These are phyloP conservation scores for Gonatopus flavifemur DNA, from an alignment of 1,140 invertebrate genomes.

Conservation along the genomic window DNA sequence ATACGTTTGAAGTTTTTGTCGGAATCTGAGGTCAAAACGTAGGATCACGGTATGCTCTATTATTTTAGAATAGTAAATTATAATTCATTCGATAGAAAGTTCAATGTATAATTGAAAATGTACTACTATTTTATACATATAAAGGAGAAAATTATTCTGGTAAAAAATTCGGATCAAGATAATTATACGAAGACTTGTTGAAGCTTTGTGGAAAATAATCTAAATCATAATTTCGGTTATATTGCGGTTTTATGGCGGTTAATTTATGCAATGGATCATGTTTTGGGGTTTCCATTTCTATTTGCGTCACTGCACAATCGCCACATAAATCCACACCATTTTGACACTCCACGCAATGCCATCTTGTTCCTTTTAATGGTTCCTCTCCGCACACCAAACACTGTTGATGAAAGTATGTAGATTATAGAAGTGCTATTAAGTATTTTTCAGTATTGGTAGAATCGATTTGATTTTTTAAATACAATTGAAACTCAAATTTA, in stretches of 20 bases:
- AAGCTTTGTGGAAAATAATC: conserved; percentile 55
- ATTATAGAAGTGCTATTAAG: too few species aligned
- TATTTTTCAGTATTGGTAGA: too few species aligned
- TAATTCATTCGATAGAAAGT: conserved; percentile 4
- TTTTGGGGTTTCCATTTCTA: conserved; percentile 45
- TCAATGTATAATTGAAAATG: conserved; percentile 2
- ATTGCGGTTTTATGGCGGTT: conserved; percentile 35
- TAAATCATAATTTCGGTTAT: conserved; percentile 44
- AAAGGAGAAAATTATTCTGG: conserved; percentile 34
- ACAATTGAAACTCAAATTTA: not conserved
- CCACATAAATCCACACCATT: conserved; percentile 59
- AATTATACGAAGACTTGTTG: conserved; percentile 53
- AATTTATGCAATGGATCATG: conserved; percentile 53
- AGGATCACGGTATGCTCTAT: not conserved
- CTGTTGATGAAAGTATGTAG: too few species aligned
- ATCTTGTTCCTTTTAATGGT: conserved; percentile 68
- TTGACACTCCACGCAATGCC: conserved; percentile 69
- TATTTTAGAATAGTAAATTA: conserved; percentile 4
- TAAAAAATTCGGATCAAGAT: conserved; percentile 60
- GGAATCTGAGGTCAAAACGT: not conserved
- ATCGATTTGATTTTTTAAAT: conserved; percentile 5
- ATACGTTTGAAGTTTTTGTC: conserved; percentile 40
- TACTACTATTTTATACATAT: not conserved
- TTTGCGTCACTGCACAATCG: conserved; percentile 53
- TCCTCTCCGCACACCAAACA: conserved; percentile 69